Evolutionary conservation across 2,113 vertebrate genomes (phyloP).

Genomic region (Illadopsis cleaveri): DNA sequence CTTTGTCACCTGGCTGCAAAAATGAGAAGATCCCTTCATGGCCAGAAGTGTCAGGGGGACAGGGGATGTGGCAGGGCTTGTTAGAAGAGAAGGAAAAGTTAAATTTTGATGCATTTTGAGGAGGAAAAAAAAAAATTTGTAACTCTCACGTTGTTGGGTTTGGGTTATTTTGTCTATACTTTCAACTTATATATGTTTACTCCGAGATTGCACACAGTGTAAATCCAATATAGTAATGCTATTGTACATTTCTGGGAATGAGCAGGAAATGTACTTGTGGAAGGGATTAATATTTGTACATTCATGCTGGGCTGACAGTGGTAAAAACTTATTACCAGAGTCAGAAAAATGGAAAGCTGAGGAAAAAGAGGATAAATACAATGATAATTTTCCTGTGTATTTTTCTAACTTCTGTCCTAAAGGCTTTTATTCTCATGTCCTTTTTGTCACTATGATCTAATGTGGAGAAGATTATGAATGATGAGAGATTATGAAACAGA

Average conservation of each 20-base stretch:
- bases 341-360: neutral
- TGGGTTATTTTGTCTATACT: neutral
- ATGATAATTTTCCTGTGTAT: fast-evolving
- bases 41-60: neutral
- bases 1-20: neutral
- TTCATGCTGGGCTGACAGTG: neutral
- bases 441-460: neutral
- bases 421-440: neutral
- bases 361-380: neutral
- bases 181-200: neutral
- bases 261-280: neutral
- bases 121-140: neutral
- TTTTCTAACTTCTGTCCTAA: neutral
- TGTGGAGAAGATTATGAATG: too few species aligned
- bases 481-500: neutral
- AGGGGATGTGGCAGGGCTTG: neutral
- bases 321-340: neutral
- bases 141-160: fast-evolving
- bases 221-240: neutral
- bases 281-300: neutral
- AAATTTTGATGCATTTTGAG: neutral
- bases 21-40: neutral
- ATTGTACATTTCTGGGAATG: neutral
- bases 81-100: neutral
- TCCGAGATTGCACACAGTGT: neutral